Evolutionary conservation across 2,113 vertebrate species (phyloP).

Genomic region (Hypanus sabinus): DNA sequence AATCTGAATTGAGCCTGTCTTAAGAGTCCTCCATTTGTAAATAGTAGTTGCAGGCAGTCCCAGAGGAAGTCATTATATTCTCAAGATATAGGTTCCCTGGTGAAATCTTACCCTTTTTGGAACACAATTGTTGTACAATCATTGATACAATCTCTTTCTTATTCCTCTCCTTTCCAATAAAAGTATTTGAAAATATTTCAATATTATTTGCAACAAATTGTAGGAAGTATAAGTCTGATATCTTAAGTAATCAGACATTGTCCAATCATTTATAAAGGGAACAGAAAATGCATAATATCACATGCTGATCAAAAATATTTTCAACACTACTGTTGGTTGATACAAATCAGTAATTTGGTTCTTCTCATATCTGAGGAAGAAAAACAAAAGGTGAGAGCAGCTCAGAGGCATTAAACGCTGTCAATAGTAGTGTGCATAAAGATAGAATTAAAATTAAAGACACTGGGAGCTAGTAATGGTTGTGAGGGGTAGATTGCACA

Average conservation of each 20-base stretch:
- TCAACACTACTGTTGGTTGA: background rate
- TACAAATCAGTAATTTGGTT: background rate
- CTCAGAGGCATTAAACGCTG: background rate
- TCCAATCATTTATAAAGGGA: background rate
- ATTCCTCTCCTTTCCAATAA: background rate
- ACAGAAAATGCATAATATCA: background rate
- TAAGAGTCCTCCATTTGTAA: background rate
- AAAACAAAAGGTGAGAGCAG: background rate
- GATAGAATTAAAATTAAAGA: background rate
- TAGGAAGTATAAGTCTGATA: background rate
- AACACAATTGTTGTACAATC: background rate
- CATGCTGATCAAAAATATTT: background rate
- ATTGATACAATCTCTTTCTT: background rate
- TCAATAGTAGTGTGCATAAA: background rate
- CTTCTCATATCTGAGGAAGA: background rate
- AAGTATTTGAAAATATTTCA: background rate
- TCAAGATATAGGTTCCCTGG: background rate
- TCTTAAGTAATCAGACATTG: background rate
- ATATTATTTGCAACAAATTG: background rate
- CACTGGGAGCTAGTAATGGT: background rate
- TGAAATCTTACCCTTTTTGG: background rate
- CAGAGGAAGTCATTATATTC: conserved; percentile 19
- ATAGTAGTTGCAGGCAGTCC: background rate
- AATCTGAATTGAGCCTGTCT: background rate
- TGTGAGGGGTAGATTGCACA: background rate